These are phyloP conservation scores for Sacculina carcini DNA, from an alignment of 2,888 invertebrate genomes.

Conservation along the genomic window DNA sequence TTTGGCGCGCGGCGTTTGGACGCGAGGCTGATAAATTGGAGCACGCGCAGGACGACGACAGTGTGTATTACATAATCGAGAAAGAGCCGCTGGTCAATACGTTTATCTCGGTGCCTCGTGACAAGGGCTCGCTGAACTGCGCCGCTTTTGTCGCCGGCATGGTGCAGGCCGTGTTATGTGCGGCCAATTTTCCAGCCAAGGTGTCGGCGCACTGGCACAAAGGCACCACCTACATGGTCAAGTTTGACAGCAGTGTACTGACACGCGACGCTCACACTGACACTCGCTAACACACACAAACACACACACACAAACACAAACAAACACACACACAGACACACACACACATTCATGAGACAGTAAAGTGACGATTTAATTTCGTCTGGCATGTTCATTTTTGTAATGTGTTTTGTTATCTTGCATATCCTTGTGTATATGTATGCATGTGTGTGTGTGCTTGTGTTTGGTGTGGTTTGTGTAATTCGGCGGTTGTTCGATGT, in stretches of 20 bases:
- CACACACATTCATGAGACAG: too few relatives aligned
- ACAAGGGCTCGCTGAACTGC: conserved; percentile 89
- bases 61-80: conserved; percentile 93
- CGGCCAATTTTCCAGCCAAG: conserved; percentile 87
- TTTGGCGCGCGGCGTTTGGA: conserved; percentile 90
- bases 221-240: conserved; percentile 96
- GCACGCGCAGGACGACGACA: conserved; percentile 93
- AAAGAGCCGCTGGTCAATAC: conserved; percentile 90
- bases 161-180: conserved; percentile 76
- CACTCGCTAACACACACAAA: conserved; percentile 6
- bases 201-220: conserved; percentile 98
- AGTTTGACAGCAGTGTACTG: conserved; percentile 81
- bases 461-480: too few relatives aligned
- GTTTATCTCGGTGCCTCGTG: conserved; percentile 90
- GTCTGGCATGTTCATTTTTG: too few relatives aligned
- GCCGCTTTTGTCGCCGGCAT: conserved; percentile 97
- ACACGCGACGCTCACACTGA: conserved; percentile 70
- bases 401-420: too few relatives aligned
- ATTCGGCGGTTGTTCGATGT: too few relatives aligned
- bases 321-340: too few relatives aligned
- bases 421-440: too few relatives aligned
- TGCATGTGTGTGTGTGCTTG: too few relatives aligned
- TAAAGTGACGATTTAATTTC: too few relatives aligned
- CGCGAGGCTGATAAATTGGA: conserved; percentile 96
- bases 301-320: background rate